Evolutionary conservation across 2,797 vertebrate species (phyloP).

Genomic region (Harpagifer antarcticus): DNA sequence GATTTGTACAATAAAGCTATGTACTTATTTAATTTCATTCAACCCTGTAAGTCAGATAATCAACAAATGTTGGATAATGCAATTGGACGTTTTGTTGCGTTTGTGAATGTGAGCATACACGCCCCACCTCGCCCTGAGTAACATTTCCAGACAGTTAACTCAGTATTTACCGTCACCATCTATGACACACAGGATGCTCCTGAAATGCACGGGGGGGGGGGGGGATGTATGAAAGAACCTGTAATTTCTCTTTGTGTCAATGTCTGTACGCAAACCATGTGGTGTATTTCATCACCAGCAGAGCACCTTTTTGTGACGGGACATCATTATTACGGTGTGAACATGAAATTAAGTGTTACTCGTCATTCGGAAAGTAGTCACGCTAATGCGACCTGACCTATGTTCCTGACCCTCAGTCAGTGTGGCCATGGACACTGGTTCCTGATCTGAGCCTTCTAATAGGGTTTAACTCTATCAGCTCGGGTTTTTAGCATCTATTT

Average conservation of each 20-base stretch:
- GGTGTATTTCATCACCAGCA: conserved; percentile 27
- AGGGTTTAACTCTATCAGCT: conserved; percentile 43
- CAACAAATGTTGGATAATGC: conserved; percentile 7
- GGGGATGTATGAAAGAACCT: conserved; percentile 3
- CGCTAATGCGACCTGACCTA: conserved; percentile 42
- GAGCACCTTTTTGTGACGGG: conserved; percentile 15
- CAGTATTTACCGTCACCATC: conserved; percentile 40
- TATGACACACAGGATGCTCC: conserved; percentile 61
- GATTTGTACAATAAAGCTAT: neutral
- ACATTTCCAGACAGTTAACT: conserved; percentile 51
- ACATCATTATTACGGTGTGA: conserved; percentile 21
- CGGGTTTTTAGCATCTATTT: conserved; percentile 31
- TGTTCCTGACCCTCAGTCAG: conserved; percentile 1
- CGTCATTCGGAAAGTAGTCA: conserved; percentile 4
- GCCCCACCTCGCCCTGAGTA: conserved; percentile 40
- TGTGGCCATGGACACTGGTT: conserved; percentile 24
- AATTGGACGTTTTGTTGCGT: conserved; percentile 23
- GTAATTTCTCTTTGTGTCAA: conserved; percentile 34
- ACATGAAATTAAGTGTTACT: conserved; percentile 26
- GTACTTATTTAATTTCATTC: neutral
- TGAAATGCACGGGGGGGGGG: conserved; percentile 3
- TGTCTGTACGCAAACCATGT: conserved; percentile 21
- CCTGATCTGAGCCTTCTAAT: conserved; percentile 49
- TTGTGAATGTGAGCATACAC: conserved; percentile 9
- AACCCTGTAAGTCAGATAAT: neutral